Percentiles rank a stretch among this genome's conserved stretches.
Evolutionary conservation across 2,113 vertebrate genomes (phyloP).

Genomic region (Murina feae): DNA sequence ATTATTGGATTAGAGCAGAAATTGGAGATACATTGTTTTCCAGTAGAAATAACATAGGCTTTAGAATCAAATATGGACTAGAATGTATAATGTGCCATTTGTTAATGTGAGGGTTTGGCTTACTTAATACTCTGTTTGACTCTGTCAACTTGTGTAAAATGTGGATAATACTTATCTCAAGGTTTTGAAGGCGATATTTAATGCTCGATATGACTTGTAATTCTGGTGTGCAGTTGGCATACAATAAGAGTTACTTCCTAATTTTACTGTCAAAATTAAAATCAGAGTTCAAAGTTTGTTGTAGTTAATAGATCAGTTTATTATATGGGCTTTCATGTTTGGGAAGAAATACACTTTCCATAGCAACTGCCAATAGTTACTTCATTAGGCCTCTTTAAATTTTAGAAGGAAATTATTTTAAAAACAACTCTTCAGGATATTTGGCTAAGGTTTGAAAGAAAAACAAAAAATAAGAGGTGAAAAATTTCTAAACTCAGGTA

Average conservation of each 20-base stretch:
- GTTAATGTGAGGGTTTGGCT: not conserved
- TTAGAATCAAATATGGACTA: not conserved
- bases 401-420: not conserved
- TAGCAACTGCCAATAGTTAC: not conserved
- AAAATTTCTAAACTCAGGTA: not conserved
- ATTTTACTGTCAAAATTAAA: not conserved
- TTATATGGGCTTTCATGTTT: not conserved
- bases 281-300: not conserved
- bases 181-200: not conserved
- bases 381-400: not conserved
- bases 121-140: not conserved
- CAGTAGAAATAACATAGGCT: not conserved
- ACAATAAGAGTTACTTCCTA: not conserved
- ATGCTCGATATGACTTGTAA: not conserved
- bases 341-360: not conserved
- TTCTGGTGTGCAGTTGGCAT: not conserved
- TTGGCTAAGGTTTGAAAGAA: slow-evolving; percentile 2
- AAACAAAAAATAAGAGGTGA: not conserved
- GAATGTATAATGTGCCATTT: not conserved
- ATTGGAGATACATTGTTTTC: not conserved
- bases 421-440: not conserved
- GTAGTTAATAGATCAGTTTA: not conserved
- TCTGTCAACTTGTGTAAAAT: not conserved
- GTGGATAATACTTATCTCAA: not conserved
- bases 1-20: not conserved